A percentile compares a stretch with the other conserved stretches of the same genome.
Conservation (phyloP, 2,888 invertebrate genomes). For the Chrysopilus asiliformis region DNA sequence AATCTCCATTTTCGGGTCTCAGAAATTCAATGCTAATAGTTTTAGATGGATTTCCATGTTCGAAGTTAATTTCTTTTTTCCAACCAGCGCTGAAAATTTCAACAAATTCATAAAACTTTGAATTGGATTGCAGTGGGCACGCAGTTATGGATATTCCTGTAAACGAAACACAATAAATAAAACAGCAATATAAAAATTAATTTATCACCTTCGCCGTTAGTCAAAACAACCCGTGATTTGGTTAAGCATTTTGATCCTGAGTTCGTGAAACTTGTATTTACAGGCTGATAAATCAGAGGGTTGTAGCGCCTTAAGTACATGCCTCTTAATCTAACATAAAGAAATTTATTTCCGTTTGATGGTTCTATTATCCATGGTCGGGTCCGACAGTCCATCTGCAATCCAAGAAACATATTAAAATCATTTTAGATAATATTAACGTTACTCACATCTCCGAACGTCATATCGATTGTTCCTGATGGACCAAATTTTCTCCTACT, state of each 20-base stretch:
- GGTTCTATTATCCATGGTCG: slow-evolving; percentile 72
- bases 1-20: slow-evolving; percentile 58
- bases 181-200: background rate
- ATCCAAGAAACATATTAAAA: background rate
- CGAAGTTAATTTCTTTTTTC: slow-evolving; percentile 46
- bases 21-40: slow-evolving; percentile 68
- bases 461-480: slow-evolving; percentile 61
- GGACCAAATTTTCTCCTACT: slow-evolving; percentile 58
- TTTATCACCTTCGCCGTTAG: slow-evolving; percentile 45
- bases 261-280: slow-evolving; percentile 46
- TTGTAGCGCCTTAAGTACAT: slow-evolving; percentile 38
- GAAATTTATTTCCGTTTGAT: slow-evolving; percentile 52
- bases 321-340: slow-evolving; percentile 67
- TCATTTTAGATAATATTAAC: background rate
- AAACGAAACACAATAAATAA: slow-evolving; percentile 4
- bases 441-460: slow-evolving; percentile 33
- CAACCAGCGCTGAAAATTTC: slow-evolving; percentile 80
- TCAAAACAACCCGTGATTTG: slow-evolving; percentile 63
- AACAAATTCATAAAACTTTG: slow-evolving; percentile 48
- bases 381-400: slow-evolving; percentile 62
- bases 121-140: slow-evolving; percentile 43
- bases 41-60: slow-evolving; percentile 44
- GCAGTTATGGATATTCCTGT: slow-evolving; percentile 37
- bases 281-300: slow-evolving; percentile 34
- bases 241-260: slow-evolving; percentile 53